These are phyloP conservation scores for Lepus townsendii DNA, from an alignment of 2,797 vertebrate genomes.

Conservation along the genomic window DNA sequence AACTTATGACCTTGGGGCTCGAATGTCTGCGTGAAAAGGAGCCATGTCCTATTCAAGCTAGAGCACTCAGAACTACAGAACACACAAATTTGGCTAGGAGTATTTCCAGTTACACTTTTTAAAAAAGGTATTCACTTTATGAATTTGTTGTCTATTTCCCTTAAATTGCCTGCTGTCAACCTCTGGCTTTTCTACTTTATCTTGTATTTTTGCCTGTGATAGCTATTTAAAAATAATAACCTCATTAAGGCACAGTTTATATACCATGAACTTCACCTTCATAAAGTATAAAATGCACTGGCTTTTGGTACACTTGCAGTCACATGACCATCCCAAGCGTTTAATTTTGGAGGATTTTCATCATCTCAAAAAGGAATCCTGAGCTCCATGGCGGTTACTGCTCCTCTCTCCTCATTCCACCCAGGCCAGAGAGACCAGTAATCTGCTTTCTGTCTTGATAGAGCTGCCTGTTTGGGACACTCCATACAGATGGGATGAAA, in stretches of 20 bases:
- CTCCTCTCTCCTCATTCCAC: neutral
- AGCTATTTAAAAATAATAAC: neutral
- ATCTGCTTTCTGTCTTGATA: neutral
- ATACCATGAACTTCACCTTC: neutral
- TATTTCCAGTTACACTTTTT: neutral
- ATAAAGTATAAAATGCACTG: neutral
- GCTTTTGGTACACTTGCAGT: neutral
- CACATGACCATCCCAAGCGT: neutral
- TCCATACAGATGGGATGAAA: neutral
- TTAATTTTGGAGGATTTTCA: constrained; percentile 40
- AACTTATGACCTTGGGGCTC: too few species aligned
- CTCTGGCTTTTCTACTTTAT: too few species aligned
- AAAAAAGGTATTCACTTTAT: neutral
- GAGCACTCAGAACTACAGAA: neutral
- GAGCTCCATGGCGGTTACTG: neutral
- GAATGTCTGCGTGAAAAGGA: too few species aligned
- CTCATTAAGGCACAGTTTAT: neutral
- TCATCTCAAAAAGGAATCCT: neutral
- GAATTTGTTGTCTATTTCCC: neutral
- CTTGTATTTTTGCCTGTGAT: neutral
- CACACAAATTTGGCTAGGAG: neutral
- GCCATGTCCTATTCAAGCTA: too few species aligned
- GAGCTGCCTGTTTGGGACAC: neutral
- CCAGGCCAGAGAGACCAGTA: neutral
- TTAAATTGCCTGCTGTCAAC: neutral